Percentiles rank a stretch among this genome's conserved stretches.
These are phyloP conservation scores for Edolisoma coerulescens DNA, from an alignment of 2,113 vertebrate genomes.

Conservation along the genomic window DNA sequence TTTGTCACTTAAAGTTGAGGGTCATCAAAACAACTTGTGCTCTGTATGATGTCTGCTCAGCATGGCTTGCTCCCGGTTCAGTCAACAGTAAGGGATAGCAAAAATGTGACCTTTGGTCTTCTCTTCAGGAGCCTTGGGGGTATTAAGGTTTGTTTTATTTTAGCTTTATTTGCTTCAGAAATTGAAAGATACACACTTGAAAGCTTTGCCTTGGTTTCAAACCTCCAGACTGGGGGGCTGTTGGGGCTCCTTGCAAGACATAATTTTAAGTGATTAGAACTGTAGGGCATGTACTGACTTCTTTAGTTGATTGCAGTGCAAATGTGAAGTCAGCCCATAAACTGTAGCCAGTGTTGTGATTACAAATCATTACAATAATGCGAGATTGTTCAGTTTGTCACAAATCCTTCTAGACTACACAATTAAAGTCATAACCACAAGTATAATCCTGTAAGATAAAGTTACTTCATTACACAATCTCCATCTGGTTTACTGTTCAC, in stretches of 20 bases:
- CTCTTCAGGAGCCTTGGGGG: background rate
- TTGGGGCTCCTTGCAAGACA: background rate
- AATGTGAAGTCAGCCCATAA: conserved; percentile 20
- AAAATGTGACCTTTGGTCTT: background rate
- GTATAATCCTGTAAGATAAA: conserved; percentile 55
- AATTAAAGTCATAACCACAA: conserved; percentile 50
- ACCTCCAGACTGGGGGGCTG: background rate
- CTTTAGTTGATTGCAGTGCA: background rate
- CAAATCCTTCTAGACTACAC: conserved; percentile 34
- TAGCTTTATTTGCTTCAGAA: background rate
- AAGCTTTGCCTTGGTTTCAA: background rate
- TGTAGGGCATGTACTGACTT: background rate
- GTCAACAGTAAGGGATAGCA: background rate
- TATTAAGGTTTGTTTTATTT: background rate
- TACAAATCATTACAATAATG: conserved; percentile 49
- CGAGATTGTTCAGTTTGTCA: conserved; percentile 43
- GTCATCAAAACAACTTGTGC: background rate
- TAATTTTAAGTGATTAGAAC: background rate
- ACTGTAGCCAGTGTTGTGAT: conserved; percentile 17
- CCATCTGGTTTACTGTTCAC: conserved; percentile 32
- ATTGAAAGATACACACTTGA: background rate
- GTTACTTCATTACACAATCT: conserved; percentile 40
- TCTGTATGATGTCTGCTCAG: background rate
- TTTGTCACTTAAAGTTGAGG: background rate
- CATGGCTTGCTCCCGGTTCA: background rate